A percentile compares a stretch with the other conserved stretches of the same genome.
These are phyloP conservation scores for Drosophila saltans DNA, from an alignment of 1,140 invertebrate genomes.

Conservation along the genomic window DNA sequence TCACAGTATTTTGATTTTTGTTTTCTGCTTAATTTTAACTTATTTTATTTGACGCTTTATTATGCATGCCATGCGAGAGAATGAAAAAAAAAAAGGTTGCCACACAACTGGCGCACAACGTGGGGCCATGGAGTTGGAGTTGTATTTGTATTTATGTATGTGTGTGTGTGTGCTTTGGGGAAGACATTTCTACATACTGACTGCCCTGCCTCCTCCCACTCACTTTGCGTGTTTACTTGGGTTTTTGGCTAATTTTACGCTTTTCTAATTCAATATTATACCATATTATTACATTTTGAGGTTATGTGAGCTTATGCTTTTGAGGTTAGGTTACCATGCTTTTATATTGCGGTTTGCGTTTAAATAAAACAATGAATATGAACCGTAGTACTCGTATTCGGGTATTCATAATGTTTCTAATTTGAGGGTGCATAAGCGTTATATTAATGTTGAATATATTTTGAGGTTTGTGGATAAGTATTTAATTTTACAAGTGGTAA, in stretches of 20 bases:
- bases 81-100: background rate
- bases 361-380: slow-evolving; percentile 38
- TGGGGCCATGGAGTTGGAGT: slow-evolving; percentile 1
- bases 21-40: slow-evolving; percentile 51
- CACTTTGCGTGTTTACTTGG: slow-evolving; percentile 16
- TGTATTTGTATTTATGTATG: background rate
- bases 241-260: slow-evolving; percentile 68
- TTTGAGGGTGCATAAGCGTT: too few species aligned
- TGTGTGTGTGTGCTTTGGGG: slow-evolving; percentile 1
- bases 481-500: too few species aligned
- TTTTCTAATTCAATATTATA: slow-evolving; percentile 69
- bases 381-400: background rate
- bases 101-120: slow-evolving; percentile 5
- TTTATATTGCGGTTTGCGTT: slow-evolving; percentile 20
- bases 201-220: background rate
- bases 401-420: background rate
- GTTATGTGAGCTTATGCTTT: slow-evolving; percentile 20
- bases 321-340: slow-evolving; percentile 15
- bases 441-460: too few species aligned
- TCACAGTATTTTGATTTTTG: slow-evolving; percentile 44
- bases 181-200: background rate
- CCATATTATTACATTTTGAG: slow-evolving; percentile 47
- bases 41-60: slow-evolving; percentile 40
- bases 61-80: slow-evolving; percentile 25
- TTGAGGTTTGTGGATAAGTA: too few species aligned